A percentile compares a stretch with the other conserved stretches of the same genome.
Evolutionary conservation across 2,113 vertebrate genomes (phyloP).

Genomic region (Acrocephalus kingi): DNA sequence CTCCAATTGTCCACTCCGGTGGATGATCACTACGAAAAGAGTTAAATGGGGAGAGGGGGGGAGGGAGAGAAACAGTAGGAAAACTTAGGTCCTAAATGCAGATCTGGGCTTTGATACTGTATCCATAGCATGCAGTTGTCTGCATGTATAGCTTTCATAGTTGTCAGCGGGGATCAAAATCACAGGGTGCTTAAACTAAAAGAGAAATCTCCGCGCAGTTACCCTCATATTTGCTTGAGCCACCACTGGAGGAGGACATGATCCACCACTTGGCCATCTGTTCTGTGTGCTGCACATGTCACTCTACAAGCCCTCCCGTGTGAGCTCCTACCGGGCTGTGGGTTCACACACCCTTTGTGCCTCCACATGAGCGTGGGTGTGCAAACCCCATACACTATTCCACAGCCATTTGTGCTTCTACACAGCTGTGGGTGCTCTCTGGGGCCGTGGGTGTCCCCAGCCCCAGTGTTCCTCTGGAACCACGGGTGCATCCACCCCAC

Average conservation of each 20-base stretch:
- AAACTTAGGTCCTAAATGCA: not conserved
- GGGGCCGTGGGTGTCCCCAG: not conserved
- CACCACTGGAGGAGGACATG: slow-evolving; percentile 44
- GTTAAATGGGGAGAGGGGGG: not conserved
- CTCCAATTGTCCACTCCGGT: not conserved
- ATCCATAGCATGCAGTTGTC: not conserved
- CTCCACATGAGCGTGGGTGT: fast-evolving
- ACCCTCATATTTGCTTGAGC: not conserved
- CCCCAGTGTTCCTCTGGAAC: not conserved
- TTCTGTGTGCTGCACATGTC: not conserved
- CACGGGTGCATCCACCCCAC: fast-evolving
- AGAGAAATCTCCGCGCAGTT: not conserved
- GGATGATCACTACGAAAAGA: not conserved
- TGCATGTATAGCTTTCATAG: slow-evolving; percentile 37
- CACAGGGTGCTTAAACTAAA: not conserved
- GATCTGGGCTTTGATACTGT: not conserved
- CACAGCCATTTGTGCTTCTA: not conserved
- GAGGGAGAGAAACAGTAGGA: not conserved
- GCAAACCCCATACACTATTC: fast-evolving
- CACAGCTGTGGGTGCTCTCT: not conserved
- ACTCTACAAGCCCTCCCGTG: not conserved
- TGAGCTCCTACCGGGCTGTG: fast-evolving
- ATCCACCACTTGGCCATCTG: slow-evolving; percentile 44
- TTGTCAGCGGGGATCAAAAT: slow-evolving; percentile 54
- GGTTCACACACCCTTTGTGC: not conserved